Base-by-base conservation (phyloP, 2,888 invertebrate species). In the Zaprionus obscuricornis region DNA sequence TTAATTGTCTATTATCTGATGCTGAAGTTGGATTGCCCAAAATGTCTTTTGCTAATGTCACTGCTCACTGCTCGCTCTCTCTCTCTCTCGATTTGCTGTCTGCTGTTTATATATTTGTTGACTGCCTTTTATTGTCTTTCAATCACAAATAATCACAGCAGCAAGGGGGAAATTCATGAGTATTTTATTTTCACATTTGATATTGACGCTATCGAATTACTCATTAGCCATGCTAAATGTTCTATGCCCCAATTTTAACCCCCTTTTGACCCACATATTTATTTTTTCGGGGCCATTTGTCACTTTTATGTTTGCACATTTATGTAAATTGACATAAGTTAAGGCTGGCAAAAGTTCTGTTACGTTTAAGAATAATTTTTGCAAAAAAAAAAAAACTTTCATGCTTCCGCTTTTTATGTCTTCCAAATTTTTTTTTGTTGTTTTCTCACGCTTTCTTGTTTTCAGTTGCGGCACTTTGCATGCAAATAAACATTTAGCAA, bases 81-180 rank as follows among this genome's bases (percentile, higher is more conserved):
- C 7, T 22, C 5, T 22, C 5, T 22, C 7, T 22, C 7, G 5
- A 7, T 22, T 7, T 22, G 27, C n/a, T n/a, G n/a, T n/a, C n/a
- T n/a, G n/a, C n/a, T n/a, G n/a, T n/a, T n/a, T n/a, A n/a, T n/a
- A n/a, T 6, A 20, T 26, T 4, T 34, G 27, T 36, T 20, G 29
- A 16, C 22, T 49, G 52, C 10, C 69, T 49, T 78, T 79, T 79
- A 79, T 81, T 75, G 74, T 52, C 65, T 71, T 68, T 60, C 81
- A 76, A 79, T 83, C 79, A 76, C 22, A n/a, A 72, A 79, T 79
- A 79, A 83, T 79, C 83, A 79, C 71, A 68, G 49, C 39, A 50
- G 10, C n/a, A n/a, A n/a, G n/a, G n/a, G n/a, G n/a, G n/a, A n/a
- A 49, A 33, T 33, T 42, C 36, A 34, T 27, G 46, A 59, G 58